A percentile compares a stretch with the other conserved stretches of the same genome.
phyloP scores from a whole-genome alignment of 2,113 vertebrate species.

The Dendrocopos noguchii region DNA sequence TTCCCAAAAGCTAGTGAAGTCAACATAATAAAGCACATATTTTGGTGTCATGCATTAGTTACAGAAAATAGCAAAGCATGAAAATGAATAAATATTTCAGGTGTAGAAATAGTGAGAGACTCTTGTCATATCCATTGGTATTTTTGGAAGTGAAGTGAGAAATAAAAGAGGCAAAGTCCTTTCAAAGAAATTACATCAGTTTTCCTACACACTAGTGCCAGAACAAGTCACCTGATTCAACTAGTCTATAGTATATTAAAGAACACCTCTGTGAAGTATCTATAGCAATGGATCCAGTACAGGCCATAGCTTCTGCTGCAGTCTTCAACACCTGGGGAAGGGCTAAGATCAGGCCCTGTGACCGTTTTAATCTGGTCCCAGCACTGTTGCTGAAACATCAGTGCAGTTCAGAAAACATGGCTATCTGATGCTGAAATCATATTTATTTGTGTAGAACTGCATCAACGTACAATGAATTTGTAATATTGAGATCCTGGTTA shows the following conservation, averaged over 20 bases:
- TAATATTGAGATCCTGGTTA: conserved; percentile 14
- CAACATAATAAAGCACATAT: background rate
- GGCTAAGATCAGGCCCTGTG: background rate
- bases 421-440: background rate
- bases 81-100: background rate
- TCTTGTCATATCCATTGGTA: background rate
- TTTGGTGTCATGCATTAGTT: background rate
- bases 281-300: background rate
- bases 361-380: background rate
- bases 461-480: conserved; percentile 6
- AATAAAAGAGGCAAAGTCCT: background rate
- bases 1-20: background rate
- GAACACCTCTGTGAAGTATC: background rate
- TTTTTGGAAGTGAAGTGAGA: background rate
- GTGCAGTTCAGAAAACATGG: background rate
- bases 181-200: background rate
- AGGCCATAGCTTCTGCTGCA: background rate
- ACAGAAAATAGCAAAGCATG: background rate
- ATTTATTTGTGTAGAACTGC: background rate
- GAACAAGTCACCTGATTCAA: background rate
- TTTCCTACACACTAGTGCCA: background rate
- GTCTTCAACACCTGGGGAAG: background rate
- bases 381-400: background rate
- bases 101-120: background rate
- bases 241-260: background rate